phyloP scores from a whole-genome alignment of 2,113 vertebrate genomes.

The Hippocampus abdominalis region DNA sequence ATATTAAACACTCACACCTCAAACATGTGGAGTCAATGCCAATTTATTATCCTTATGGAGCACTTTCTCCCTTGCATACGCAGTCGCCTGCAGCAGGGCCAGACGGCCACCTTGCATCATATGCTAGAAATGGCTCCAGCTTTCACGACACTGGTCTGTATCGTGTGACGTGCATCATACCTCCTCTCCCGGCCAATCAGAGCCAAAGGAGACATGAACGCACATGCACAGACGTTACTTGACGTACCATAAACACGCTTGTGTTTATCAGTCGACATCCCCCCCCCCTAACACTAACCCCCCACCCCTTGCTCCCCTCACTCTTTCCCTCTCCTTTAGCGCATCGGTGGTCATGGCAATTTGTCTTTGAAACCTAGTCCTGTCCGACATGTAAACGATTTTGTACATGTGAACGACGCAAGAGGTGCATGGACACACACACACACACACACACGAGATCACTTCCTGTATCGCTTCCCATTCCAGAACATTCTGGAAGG shows the following conservation, averaged over 20 bases:
- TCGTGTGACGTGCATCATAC: constrained; percentile 40
- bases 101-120: constrained; percentile 52
- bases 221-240: constrained; percentile 22
- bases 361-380: not conserved
- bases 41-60: constrained; percentile 10
- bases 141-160: constrained; percentile 38
- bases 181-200: constrained; percentile 25
- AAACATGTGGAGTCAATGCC: constrained; percentile 18
- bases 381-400: not conserved
- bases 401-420: not conserved
- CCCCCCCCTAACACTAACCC: no score
- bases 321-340: not conserved
- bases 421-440: not conserved
- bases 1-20: constrained; percentile 12
- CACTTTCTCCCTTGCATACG: not conserved
- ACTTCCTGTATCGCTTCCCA: constrained; percentile 30
- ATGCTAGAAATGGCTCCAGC: constrained; percentile 53
- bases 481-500: constrained; percentile 35
- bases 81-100: not conserved
- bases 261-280: constrained; percentile 6
- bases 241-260: not conserved
- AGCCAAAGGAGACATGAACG: constrained; percentile 17
- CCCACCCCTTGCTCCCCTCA: no score
- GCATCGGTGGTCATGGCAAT: not conserved
- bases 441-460: constrained; percentile 1